Evolutionary conservation across 2,888 invertebrate genomes (phyloP).

Genomic region (Plagodis dolabraria): DNA sequence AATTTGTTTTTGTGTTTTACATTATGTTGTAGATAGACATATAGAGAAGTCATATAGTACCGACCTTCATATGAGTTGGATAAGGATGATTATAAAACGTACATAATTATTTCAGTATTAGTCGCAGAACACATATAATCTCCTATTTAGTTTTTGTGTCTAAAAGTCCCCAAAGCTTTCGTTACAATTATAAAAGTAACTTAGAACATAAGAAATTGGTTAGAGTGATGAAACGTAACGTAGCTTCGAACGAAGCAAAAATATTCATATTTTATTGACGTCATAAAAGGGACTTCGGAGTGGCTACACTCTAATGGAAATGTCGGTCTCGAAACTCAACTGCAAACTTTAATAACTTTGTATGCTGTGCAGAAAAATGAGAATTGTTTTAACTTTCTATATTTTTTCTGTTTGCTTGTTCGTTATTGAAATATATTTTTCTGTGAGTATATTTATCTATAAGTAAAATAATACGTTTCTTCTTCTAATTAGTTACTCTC

Average conservation of each 20-base stretch:
- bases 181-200: neutral
- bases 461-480: too few relatives aligned
- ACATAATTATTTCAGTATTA: too few relatives aligned
- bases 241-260: slow-evolving; percentile 3
- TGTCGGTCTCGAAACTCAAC: slow-evolving; percentile 28
- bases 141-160: too few relatives aligned
- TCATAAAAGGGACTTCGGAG: slow-evolving; percentile 13
- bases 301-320: slow-evolving; percentile 15
- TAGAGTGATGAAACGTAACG: slow-evolving; percentile 53
- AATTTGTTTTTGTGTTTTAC: too few relatives aligned
- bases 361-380: slow-evolving; percentile 13
- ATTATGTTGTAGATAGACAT: too few relatives aligned
- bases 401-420: neutral
- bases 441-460: neutral
- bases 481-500: too few relatives aligned
- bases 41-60: too few relatives aligned
- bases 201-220: slow-evolving; percentile 51
- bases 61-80: too few relatives aligned
- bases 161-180: neutral
- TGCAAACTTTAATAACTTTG: slow-evolving; percentile 33
- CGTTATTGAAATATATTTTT: neutral
- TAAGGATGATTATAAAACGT: too few relatives aligned
- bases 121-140: too few relatives aligned
- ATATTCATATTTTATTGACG: slow-evolving; percentile 22
- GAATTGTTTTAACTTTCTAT: slow-evolving; percentile 5